Percentiles rank a stretch among this genome's conserved stretches.
These are phyloP conservation scores for Phorcus lineatus DNA, from an alignment of 2,888 invertebrate genomes.

Conservation along the genomic window DNA sequence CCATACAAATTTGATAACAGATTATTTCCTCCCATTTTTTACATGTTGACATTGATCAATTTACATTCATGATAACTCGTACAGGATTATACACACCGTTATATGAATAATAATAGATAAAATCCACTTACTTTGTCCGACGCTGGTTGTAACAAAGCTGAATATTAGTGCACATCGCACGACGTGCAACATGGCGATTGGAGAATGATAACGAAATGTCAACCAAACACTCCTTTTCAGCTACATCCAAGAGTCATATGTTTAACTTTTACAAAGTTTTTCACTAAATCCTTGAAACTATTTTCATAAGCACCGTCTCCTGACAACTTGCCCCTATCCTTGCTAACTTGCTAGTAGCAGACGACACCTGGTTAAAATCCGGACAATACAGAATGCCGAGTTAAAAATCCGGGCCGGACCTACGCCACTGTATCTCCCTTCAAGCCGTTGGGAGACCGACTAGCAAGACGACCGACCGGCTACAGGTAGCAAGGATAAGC, in stretches of 20 bases:
- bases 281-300: neutral
- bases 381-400: neutral
- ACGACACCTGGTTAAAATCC: constrained; percentile 9
- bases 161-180: neutral
- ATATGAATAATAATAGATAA: too few relatives aligned
- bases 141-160: neutral
- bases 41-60: too few relatives aligned
- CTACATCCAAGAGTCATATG: neutral
- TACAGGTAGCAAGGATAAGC: neutral
- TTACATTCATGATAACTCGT: too few relatives aligned
- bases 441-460: neutral
- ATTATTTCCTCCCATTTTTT: too few relatives aligned
- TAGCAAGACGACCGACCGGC: neutral
- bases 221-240: neutral
- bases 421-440: neutral
- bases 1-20: too few relatives aligned
- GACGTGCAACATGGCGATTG: neutral
- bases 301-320: neutral
- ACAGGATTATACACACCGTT: too few relatives aligned
- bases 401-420: neutral
- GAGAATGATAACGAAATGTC: neutral
- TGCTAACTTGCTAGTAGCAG: neutral
- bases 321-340: neutral
- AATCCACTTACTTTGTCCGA: neutral
- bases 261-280: neutral